phyloP scores from a whole-genome alignment of 2,113 vertebrate species.

The Tragelaphus buxtoni region DNA sequence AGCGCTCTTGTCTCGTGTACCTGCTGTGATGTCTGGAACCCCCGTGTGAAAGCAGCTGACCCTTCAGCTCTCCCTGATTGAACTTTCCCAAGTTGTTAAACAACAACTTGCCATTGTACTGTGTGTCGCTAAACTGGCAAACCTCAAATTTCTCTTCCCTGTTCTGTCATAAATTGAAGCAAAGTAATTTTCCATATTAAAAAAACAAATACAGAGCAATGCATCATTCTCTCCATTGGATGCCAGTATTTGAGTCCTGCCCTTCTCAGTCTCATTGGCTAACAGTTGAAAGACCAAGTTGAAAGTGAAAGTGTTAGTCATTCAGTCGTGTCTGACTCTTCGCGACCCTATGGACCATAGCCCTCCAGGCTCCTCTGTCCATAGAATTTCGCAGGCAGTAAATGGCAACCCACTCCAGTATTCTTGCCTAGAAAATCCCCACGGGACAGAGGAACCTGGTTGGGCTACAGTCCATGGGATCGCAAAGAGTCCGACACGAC shows the following conservation, averaged over 20 bases:
- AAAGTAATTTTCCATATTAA: neutral
- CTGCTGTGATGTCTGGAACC: neutral
- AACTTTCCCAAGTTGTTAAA: neutral
- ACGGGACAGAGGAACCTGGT: no score
- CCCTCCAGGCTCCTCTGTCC: neutral
- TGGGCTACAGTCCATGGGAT: no score
- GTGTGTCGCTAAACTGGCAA: neutral
- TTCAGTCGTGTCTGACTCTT: neutral
- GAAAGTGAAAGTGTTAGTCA: neutral
- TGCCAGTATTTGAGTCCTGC: neutral
- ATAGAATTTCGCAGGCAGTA: neutral
- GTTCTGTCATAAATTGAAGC: conserved; percentile 11
- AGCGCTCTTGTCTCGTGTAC: neutral
- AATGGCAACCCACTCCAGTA: no score
- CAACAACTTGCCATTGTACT: neutral
- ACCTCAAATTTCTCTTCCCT: neutral
- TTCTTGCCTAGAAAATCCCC: no score
- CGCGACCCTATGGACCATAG: neutral
- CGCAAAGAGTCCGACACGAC: no score
- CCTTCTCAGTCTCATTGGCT: neutral
- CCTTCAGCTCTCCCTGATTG: neutral
- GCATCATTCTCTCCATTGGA: neutral
- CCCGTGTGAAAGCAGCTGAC: neutral
- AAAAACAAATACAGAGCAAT: neutral
- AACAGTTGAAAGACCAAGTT: neutral